Conservation (phyloP, 1,140 invertebrate genomes). For the Neodiprion fabricii region DNA sequence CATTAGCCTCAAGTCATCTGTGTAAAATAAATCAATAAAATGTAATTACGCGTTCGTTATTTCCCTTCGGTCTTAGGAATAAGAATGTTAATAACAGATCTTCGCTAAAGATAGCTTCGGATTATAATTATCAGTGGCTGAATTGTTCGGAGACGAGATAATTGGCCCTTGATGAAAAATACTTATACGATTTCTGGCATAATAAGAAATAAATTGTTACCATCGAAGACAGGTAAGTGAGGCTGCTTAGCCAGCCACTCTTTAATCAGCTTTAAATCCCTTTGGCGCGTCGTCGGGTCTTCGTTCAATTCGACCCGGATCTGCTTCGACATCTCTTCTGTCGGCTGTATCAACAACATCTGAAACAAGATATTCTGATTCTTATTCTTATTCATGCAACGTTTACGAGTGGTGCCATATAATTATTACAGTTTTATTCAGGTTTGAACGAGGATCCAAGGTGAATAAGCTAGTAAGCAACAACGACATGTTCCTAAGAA, state of each 20-base stretch:
- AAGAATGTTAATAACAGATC: not conserved
- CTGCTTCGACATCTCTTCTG: constrained; percentile 73
- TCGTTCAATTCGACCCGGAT: constrained; percentile 81
- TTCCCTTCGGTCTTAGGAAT: not conserved
- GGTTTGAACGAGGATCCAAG: too few relatives aligned
- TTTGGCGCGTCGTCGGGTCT: constrained; percentile 69
- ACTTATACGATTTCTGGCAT: constrained; percentile 5
- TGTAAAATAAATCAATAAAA: constrained; percentile 29
- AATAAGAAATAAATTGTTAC: constrained; percentile 56
- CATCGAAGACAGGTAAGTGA: constrained; percentile 74
- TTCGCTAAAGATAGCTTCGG: constrained; percentile 13
- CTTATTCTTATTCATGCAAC: too few relatives aligned
- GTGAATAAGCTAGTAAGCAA: too few relatives aligned
- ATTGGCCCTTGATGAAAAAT: constrained; percentile 3
- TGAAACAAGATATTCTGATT: constrained; percentile 32
- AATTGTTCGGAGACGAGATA: not conserved
- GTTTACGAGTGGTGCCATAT: too few relatives aligned
- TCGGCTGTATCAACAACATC: constrained; percentile 78
- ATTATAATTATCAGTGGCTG: not conserved
- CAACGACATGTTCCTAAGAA: too few relatives aligned
- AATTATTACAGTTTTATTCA: too few relatives aligned
- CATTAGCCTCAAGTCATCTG: constrained; percentile 76
- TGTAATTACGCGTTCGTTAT: constrained; percentile 16
- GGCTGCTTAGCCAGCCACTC: constrained; percentile 77
- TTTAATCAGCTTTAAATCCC: constrained; percentile 70